These are phyloP conservation scores for Copidosoma aretas DNA, from an alignment of 2,888 invertebrate species.

Conservation along the genomic window DNA sequence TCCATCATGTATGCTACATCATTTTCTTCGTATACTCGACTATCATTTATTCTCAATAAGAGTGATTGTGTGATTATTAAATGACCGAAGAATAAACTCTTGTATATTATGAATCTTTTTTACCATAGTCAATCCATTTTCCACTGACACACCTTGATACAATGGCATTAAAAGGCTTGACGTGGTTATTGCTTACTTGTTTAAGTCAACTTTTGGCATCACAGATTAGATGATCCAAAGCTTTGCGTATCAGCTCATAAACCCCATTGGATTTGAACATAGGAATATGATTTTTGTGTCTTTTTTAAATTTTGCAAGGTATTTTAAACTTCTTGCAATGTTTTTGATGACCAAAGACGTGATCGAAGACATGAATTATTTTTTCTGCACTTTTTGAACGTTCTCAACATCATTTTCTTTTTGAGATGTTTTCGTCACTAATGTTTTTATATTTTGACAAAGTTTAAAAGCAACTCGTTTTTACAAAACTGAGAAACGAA, in stretches of 20 bases:
- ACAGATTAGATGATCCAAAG: conserved; percentile 22
- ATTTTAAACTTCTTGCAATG: conserved; percentile 22
- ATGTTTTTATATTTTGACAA: background rate
- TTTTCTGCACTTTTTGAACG: conserved; percentile 20
- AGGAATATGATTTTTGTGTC: conserved; percentile 24
- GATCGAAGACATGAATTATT: conserved; percentile 36
- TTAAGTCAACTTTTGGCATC: conserved; percentile 40
- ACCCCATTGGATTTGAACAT: conserved; percentile 28
- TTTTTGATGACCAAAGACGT: conserved; percentile 43
- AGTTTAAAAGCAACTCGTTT: background rate
- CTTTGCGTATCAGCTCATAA: conserved; percentile 16
- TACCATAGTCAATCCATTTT: conserved; percentile 16
- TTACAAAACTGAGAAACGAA: too few relatives aligned
- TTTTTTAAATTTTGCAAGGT: conserved; percentile 4
- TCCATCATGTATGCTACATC: background rate
- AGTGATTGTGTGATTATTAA: conserved; percentile 14
- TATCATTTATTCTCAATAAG: background rate
- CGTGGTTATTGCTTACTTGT: conserved; percentile 40
- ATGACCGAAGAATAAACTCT: conserved; percentile 28
- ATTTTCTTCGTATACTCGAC: background rate
- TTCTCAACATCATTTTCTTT: background rate
- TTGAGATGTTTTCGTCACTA: background rate
- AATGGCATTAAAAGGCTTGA: conserved; percentile 22
- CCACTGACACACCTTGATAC: conserved; percentile 4
- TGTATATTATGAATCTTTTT: conserved; percentile 9